Percentiles rank a stretch among this genome's conserved stretches.
Conservation (phyloP, 1,140 invertebrate genomes). For the Heliconius congener region DNA sequence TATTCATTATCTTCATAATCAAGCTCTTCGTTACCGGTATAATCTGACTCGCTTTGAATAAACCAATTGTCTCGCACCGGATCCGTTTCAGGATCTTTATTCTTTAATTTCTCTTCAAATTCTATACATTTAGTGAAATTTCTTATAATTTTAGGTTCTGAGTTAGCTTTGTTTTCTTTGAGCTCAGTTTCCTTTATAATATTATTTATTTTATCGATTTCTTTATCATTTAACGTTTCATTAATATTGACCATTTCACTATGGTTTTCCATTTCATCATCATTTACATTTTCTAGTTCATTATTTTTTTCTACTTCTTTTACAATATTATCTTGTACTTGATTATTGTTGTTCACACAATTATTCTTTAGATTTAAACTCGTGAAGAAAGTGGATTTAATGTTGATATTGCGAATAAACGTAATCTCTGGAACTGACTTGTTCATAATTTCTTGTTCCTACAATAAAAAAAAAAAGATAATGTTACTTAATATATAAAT, state of each 20-base stretch:
- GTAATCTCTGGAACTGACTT: neutral
- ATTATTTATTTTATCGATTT: neutral
- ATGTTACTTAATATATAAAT: too few species aligned
- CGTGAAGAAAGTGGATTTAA: slow-evolving; percentile 37
- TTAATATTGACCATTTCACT: neutral
- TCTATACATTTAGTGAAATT: slow-evolving; percentile 52
- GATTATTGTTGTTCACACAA: slow-evolving; percentile 9
- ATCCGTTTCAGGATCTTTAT: slow-evolving; percentile 4
- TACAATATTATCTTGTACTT: neutral
- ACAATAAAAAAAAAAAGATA: neutral
- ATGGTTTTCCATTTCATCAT: too few species aligned
- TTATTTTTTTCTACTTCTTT: slow-evolving; percentile 1
- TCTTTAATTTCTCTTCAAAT: slow-evolving; percentile 56
- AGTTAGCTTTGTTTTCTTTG: neutral
- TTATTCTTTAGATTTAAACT: slow-evolving; percentile 21
- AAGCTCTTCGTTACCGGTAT: slow-evolving; percentile 28
- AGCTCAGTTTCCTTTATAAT: neutral
- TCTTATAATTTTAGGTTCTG: slow-evolving; percentile 55
- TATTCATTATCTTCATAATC: slow-evolving; percentile 25
- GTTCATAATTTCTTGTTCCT: slow-evolving; percentile 8
- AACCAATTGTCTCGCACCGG: neutral
- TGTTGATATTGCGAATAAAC: slow-evolving; percentile 32
- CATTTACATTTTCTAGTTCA: neutral
- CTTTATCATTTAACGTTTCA: neutral
- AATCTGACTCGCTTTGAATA: slow-evolving; percentile 22